These are phyloP conservation scores for Plagodis dolabraria DNA, from an alignment of 2,888 invertebrate species.

Conservation along the genomic window DNA sequence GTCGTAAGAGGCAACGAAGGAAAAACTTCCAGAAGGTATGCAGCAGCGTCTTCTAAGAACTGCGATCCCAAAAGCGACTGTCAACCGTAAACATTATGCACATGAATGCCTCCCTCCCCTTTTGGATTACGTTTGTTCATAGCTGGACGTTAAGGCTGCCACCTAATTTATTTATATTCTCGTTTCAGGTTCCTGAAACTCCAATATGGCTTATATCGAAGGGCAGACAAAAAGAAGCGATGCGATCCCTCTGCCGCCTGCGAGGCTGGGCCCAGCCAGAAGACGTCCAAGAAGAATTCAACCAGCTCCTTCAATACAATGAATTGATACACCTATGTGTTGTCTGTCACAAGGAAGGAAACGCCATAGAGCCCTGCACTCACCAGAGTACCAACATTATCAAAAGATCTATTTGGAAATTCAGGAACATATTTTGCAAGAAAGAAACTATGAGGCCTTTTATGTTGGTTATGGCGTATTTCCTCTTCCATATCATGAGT, in stretches of 20 bases:
- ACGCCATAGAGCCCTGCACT: constrained; percentile 52
- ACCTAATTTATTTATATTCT: neutral
- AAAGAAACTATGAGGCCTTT: constrained; percentile 83
- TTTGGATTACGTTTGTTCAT: no score
- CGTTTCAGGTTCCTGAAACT: constrained; percentile 83
- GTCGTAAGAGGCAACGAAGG: no score
- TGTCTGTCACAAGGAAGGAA: constrained; percentile 62
- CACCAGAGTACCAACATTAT: constrained; percentile 56
- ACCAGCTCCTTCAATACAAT: constrained; percentile 74
- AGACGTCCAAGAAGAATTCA: constrained; percentile 80
- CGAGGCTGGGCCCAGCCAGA: constrained; percentile 82
- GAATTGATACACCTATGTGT: constrained; percentile 64
- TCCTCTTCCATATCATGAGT: constrained; percentile 80
- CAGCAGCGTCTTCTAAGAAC: no score
- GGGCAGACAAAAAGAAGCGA: constrained; percentile 81
- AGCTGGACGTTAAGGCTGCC: no score
- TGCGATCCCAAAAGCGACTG: no score
- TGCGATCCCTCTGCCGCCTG: constrained; percentile 80
- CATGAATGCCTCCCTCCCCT: no score
- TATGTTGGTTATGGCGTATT: constrained; percentile 77
- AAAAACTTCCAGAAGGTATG: no score
- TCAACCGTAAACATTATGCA: no score
- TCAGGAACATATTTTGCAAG: constrained; percentile 70
- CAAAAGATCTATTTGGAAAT: constrained; percentile 53
- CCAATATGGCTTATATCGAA: constrained; percentile 86